A percentile compares a stretch with the other conserved stretches of the same genome.
Conservation (phyloP, 2,113 vertebrate genomes). For the Lamprotornis superbus region DNA sequence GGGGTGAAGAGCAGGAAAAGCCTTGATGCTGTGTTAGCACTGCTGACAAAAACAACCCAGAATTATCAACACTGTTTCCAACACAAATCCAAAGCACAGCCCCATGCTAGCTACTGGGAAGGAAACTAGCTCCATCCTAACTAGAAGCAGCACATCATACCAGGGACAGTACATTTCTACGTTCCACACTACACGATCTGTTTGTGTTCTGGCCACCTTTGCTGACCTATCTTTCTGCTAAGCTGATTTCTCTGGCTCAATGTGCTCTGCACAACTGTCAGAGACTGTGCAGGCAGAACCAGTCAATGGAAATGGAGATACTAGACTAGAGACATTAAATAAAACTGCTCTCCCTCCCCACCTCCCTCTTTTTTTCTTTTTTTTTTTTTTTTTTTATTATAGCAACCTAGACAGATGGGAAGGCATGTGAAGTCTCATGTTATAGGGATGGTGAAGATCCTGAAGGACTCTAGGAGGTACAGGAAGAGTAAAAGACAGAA, state of each 20-base stretch:
- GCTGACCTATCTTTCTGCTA: background rate
- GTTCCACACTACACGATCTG: background rate
- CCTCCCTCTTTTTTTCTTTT: background rate
- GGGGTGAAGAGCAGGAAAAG: background rate
- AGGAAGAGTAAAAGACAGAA: background rate
- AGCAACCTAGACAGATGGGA: background rate
- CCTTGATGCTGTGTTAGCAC: background rate
- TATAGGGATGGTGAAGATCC: background rate
- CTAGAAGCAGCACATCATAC: fast-evolving
- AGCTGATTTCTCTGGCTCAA: background rate
- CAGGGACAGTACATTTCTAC: background rate
- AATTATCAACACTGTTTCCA: background rate
- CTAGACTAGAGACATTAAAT: background rate
- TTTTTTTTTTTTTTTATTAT: background rate
- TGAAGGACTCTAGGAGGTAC: background rate
- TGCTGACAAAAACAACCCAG: background rate
- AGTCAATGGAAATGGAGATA: background rate
- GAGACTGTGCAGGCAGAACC: background rate
- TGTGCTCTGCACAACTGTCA: background rate
- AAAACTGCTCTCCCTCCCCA: background rate
- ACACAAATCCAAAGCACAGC: background rate
- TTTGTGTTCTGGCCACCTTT: background rate
- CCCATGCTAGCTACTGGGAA: background rate
- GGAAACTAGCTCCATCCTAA: background rate
- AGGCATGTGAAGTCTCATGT: background rate